phyloP scores from a whole-genome alignment of 2,113 vertebrate species.

The Catharus bicknelli region DNA sequence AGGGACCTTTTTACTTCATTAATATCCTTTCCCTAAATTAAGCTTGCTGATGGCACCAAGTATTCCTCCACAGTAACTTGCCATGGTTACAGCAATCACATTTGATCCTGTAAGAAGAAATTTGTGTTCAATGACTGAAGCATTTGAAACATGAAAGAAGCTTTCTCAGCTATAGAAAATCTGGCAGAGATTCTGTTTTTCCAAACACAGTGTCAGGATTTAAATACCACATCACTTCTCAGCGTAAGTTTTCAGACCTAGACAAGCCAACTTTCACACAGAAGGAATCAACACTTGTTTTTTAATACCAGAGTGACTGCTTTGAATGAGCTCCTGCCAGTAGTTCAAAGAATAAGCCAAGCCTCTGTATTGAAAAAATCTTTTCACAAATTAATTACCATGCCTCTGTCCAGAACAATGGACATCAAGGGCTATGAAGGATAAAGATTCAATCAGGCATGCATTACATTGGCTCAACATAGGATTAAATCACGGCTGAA shows the following conservation, averaged over 20 bases:
- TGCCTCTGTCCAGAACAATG: background rate
- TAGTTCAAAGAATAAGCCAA: background rate
- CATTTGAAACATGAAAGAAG: conserved; percentile 15
- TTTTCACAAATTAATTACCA: conserved; percentile 22
- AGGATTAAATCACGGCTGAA: background rate
- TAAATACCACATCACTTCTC: conserved; percentile 20
- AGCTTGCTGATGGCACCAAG: background rate
- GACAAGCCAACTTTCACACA: conserved; percentile 7
- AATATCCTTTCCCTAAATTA: background rate
- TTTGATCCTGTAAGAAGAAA: background rate
- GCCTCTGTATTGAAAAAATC: background rate
- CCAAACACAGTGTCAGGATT: background rate
- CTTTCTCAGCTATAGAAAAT: background rate
- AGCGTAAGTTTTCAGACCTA: background rate
- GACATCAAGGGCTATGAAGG: background rate
- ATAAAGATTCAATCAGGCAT: background rate
- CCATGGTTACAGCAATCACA: background rate
- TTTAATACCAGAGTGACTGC: conserved; percentile 10
- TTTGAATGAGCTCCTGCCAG: conserved; percentile 7
- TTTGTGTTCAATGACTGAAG: conserved; percentile 3
- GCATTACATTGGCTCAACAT: background rate
- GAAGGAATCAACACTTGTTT: conserved; percentile 22
- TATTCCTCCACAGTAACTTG: background rate
- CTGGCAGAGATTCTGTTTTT: conserved; percentile 14
- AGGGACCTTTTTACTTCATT: background rate